Percentiles rank a stretch among this genome's conserved stretches.
These are phyloP conservation scores for Troides oblongomaculatus DNA, from an alignment of 2,888 invertebrate genomes.

Conservation along the genomic window DNA sequence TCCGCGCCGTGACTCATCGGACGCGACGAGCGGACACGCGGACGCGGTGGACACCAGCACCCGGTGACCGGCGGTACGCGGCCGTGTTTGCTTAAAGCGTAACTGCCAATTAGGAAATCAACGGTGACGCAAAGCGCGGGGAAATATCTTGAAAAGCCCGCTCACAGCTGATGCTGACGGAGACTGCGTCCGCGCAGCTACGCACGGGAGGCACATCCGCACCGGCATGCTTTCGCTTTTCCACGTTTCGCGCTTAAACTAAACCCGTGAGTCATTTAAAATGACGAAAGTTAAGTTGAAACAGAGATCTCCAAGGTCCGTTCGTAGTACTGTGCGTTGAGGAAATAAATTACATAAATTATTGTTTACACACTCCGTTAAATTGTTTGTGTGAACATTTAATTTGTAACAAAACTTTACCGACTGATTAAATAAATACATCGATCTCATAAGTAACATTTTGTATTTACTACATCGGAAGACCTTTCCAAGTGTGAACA, in stretches of 20 bases:
- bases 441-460: constrained; percentile 41
- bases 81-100: constrained; percentile 39
- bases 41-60: constrained; percentile 48
- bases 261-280: constrained; percentile 69
- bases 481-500: constrained; percentile 29
- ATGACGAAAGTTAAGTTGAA: constrained; percentile 79
- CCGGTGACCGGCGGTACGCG: constrained; percentile 45
- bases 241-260: constrained; percentile 27
- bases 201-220: constrained; percentile 31
- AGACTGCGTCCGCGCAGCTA: constrained; percentile 41
- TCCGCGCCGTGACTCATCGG: constrained; percentile 42
- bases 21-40: constrained; percentile 21
- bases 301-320: constrained; percentile 54
- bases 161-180: constrained; percentile 70
- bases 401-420: constrained; percentile 22
- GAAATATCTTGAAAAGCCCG: constrained; percentile 48
- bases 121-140: constrained; percentile 52
- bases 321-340: constrained; percentile 47
- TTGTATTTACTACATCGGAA: background rate
- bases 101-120: constrained; percentile 39
- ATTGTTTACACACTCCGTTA: constrained; percentile 37
- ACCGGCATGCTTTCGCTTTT: constrained; percentile 30
- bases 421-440: constrained; percentile 44
- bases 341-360: constrained; percentile 57
- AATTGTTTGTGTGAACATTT: constrained; percentile 20